Evolutionary conservation across 2,113 vertebrate species (phyloP).

Genomic region (Rallus limicola): DNA sequence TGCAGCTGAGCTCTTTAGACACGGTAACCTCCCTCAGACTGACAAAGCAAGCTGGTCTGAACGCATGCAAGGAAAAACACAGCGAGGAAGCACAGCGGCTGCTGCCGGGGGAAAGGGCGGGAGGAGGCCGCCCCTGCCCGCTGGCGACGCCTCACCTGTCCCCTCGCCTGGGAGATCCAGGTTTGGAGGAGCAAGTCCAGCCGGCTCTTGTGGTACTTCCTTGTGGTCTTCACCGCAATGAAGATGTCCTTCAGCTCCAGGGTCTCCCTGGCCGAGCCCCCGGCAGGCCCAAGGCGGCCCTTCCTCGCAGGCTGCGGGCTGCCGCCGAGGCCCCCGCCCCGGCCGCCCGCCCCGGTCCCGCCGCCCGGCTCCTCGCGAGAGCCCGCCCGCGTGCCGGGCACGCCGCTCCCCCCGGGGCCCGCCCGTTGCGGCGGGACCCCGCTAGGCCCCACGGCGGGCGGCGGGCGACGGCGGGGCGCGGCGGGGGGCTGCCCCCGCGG

Average conservation of each 20-base stretch:
- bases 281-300: neutral
- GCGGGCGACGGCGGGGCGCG: neutral
- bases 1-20: accelerated
- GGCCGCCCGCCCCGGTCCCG: neutral
- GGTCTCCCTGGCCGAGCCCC: constrained; percentile 46
- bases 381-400: neutral
- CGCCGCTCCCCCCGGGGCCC: neutral
- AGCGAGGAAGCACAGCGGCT: accelerated
- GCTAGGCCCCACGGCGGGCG: neutral
- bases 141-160: constrained; percentile 78
- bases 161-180: constrained; percentile 89
- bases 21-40: neutral
- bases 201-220: constrained; percentile 89
- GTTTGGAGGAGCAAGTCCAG: constrained; percentile 90
- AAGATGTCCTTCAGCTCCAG: constrained; percentile 89
- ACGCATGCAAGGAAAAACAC: accelerated
- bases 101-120: neutral
- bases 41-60: neutral
- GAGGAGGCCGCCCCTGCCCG: neutral
- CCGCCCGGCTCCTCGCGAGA: neutral
- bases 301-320: neutral
- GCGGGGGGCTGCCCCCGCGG: constrained; percentile 36
- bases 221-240: constrained; percentile 94
- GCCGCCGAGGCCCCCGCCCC: neutral
- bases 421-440: neutral